A percentile compares a stretch with the other conserved stretches of the same genome.
These are phyloP conservation scores for Melanerpes aurifrons DNA, from an alignment of 2,113 vertebrate species.

Conservation along the genomic window DNA sequence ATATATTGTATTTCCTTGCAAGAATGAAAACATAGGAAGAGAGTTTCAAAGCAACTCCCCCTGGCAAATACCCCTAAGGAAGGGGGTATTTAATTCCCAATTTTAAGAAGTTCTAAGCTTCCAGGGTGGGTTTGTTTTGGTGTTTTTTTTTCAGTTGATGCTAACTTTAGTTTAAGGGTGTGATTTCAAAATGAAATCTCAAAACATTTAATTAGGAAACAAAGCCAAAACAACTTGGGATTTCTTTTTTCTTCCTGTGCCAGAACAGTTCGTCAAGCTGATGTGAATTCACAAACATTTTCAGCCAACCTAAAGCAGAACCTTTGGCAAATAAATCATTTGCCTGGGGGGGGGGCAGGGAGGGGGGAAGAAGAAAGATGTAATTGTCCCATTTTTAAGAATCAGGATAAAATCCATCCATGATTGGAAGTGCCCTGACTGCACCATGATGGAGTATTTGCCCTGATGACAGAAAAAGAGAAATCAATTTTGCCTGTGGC, in stretches of 20 bases:
- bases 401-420: background rate
- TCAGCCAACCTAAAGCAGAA: background rate
- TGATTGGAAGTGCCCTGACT: background rate
- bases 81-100: slow-evolving; percentile 10
- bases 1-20: background rate
- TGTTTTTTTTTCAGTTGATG: background rate
- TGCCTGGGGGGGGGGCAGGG: background rate
- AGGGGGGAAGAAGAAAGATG: background rate
- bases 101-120: slow-evolving; percentile 2
- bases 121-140: background rate
- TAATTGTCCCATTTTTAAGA: background rate
- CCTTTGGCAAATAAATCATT: slow-evolving; percentile 7
- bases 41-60: slow-evolving; percentile 6
- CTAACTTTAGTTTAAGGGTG: slow-evolving; percentile 26
- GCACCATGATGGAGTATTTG: background rate
- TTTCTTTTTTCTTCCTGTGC: slow-evolving; percentile 44
- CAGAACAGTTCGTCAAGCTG: slow-evolving; percentile 10
- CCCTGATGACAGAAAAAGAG: background rate
- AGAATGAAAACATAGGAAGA: slow-evolving; percentile 38
- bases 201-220: slow-evolving; percentile 44
- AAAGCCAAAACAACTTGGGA: background rate
- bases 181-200: slow-evolving; percentile 46
- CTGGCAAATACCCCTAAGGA: background rate
- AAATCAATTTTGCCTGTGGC: slow-evolving; percentile 31
- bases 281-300: slow-evolving; percentile 30